Conservation (phyloP, 2,888 invertebrate species). For the Cylloceria caligata region DNA sequence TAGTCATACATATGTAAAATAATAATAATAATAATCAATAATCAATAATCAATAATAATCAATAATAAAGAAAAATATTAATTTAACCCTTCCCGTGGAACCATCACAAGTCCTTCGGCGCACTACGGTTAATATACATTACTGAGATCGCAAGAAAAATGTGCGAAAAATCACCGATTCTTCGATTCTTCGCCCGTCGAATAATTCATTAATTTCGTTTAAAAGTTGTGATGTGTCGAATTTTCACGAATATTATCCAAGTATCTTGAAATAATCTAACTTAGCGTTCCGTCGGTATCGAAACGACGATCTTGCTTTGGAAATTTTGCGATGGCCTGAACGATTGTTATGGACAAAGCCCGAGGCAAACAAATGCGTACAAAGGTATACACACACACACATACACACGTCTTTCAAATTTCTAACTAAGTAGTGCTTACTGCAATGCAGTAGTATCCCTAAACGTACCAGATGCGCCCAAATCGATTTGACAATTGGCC, state of each 20-base stretch:
- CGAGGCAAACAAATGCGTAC: slow-evolving; percentile 23
- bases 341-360: not conserved
- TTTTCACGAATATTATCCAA: not conserved
- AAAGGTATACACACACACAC: slow-evolving; percentile 18
- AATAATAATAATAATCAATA: slow-evolving; percentile 15
- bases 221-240: not conserved
- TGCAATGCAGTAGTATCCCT: slow-evolving; percentile 9
- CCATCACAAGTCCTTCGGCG: slow-evolving; percentile 55
- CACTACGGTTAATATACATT: slow-evolving; percentile 61
- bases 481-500: slow-evolving; percentile 16
- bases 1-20: slow-evolving; percentile 53
- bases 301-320: not conserved
- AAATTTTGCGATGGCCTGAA: not conserved
- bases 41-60: slow-evolving; percentile 34
- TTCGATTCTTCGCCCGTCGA: slow-evolving; percentile 51
- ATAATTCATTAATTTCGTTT: slow-evolving; percentile 25
- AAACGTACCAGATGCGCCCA: slow-evolving; percentile 24
- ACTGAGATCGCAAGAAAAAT: slow-evolving; percentile 63
- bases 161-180: slow-evolving; percentile 48
- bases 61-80: slow-evolving; percentile 28
- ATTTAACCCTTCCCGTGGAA: slow-evolving; percentile 49
- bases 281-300: not conserved
- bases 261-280: not conserved
- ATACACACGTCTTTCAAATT: slow-evolving; percentile 27
- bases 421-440: slow-evolving; percentile 53